Base-by-base conservation (phyloP, 2,797 vertebrate species). In the Odontamblyopus rebecca region DNA sequence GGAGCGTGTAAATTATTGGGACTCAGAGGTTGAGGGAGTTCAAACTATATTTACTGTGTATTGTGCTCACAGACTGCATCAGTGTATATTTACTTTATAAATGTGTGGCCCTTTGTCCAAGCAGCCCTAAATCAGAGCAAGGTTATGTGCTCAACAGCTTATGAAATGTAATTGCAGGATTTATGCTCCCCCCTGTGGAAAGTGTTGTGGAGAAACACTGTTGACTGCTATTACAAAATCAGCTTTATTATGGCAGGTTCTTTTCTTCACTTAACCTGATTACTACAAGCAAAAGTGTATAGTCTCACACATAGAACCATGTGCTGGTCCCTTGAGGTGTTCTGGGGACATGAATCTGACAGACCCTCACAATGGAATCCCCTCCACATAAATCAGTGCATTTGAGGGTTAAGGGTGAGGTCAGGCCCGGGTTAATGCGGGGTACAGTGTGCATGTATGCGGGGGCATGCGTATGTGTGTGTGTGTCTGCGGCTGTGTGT, bases 41-140 rank as follows among this genome's bases (percentile, higher is more conserved):
- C 1, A 79, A 71, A 74, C 70, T 68, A 70, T 53, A 81, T 79
- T 61, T 61, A 71, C 53, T 54, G 51, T 73, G 71, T 35, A 29
- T 5, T 0, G 6, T 70, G 70, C 51, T 80, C 63, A 66, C 64
- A 50, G 41, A 66, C 26, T 66, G 26, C 44, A 51, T 50, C 64
- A 66, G 15, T 66, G 12, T 64, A 44, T 41, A 65, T 65, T 50
- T 65, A 29, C 41, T 48, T 65, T 48, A 64, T 66, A 66, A 66
- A 50, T 66, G 64, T 51, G 64, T 66, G 64, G 64, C 44, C 64
- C 64, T 50, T 66, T 30, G 44, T 66, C 44, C 41, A 26, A 29
- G 44, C 16, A 66, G 26, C 44, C 4, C 44, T 66, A 66, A 70
- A 48, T 48, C 54, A 48, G 13, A 41, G 57, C 41, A 50, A 48